Evolutionary conservation across 1,140 invertebrate genomes (phyloP).

Genomic region (Drosophila mayri): DNA sequence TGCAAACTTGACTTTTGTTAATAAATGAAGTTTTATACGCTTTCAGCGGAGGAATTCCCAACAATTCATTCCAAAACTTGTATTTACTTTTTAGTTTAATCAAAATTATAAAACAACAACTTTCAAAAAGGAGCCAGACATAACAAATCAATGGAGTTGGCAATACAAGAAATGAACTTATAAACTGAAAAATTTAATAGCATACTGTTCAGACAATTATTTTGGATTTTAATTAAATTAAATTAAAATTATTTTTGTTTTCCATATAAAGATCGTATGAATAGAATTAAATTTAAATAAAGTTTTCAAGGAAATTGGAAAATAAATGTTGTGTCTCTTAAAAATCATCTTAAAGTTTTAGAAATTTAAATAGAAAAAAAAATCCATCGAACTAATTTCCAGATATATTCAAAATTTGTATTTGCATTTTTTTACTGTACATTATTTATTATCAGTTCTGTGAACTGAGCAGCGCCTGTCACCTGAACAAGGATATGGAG

Average conservation of each 20-base stretch:
- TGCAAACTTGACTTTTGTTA: constrained; percentile 6
- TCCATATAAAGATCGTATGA: too few species aligned
- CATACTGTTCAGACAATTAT: background rate
- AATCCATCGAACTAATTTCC: too few species aligned
- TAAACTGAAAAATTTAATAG: background rate
- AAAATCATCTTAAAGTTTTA: too few species aligned
- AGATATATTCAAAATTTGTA: too few species aligned
- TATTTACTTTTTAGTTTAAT: background rate
- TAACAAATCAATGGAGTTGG: background rate
- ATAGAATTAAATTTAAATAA: too few species aligned
- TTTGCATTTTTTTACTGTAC: background rate
- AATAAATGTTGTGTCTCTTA: too few species aligned
- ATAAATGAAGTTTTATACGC: background rate
- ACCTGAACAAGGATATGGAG: constrained; percentile 35
- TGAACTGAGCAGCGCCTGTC: constrained; percentile 21
- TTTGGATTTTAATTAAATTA: too few species aligned
- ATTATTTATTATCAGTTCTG: constrained; percentile 36
- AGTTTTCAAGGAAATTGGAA: too few species aligned
- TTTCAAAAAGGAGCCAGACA: background rate
- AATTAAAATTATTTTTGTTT: too few species aligned
- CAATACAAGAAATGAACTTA: too few species aligned
- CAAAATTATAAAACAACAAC: background rate
- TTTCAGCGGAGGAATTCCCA: background rate
- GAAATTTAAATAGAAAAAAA: too few species aligned
- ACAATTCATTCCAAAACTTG: background rate